Evolutionary conservation across 1,140 invertebrate species (phyloP).

Genomic region (Drosophila yakuba): DNA sequence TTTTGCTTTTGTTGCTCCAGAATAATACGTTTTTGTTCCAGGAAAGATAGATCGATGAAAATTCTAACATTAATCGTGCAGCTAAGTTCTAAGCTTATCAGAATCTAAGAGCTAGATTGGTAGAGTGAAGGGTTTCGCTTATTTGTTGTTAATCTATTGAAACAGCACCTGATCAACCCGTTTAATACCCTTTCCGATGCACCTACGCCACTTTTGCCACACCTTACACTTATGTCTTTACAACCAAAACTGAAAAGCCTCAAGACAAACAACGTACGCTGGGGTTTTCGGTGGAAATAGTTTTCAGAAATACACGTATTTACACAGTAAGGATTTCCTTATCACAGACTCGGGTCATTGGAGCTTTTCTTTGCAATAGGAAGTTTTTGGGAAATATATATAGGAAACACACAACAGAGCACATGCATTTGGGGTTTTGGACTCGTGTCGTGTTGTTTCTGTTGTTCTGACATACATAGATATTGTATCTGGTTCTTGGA

Average conservation of each 20-base stretch:
- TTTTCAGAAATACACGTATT: constrained; percentile 20
- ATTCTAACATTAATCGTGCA: constrained; percentile 87
- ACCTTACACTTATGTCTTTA: constrained; percentile 10
- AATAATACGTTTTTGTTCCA: constrained; percentile 91
- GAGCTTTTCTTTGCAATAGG: constrained; percentile 56
- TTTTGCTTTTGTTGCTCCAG: constrained; percentile 86
- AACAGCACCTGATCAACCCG: constrained; percentile 48
- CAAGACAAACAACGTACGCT: constrained; percentile 18
- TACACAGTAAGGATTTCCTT: constrained; percentile 8
- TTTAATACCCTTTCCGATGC: constrained; percentile 11
- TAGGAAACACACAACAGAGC: constrained; percentile 44
- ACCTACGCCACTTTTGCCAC: constrained; percentile 48
- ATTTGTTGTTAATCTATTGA: constrained; percentile 13
- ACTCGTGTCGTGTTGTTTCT: constrained; percentile 55
- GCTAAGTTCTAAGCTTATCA: constrained; percentile 74
- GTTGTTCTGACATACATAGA: constrained; percentile 48
- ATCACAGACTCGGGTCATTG: constrained; percentile 37
- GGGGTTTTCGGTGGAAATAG: constrained; percentile 1
- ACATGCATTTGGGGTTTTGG: constrained; percentile 51
- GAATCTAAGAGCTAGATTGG: constrained; percentile 48
- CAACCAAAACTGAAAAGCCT: constrained; percentile 30
- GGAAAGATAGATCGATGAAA: constrained; percentile 91
- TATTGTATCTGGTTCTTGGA: constrained; percentile 38
- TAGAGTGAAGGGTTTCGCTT: constrained; percentile 48
- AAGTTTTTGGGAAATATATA: constrained; percentile 11